Evolutionary conservation across 2,113 vertebrate genomes (phyloP).

Genomic region (Hystrix cristata): DNA sequence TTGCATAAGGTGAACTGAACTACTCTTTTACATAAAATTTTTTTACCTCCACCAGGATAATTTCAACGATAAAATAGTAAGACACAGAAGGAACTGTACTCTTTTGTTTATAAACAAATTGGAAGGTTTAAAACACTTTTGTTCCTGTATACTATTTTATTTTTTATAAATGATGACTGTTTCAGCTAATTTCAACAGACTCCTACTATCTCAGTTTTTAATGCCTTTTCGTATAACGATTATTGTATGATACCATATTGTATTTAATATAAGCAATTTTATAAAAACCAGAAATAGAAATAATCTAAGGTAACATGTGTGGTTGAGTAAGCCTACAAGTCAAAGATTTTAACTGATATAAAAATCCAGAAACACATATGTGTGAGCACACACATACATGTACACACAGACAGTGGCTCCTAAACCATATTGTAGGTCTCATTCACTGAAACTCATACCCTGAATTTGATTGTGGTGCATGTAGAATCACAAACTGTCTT

Average conservation of each 20-base stretch:
- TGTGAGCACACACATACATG: neutral
- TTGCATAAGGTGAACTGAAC: neutral
- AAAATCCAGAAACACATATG: neutral
- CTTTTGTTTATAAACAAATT: neutral
- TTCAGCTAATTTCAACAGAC: conserved; percentile 64
- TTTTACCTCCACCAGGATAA: neutral
- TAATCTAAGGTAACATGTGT: neutral
- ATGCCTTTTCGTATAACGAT: conserved; percentile 44
- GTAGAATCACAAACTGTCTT: too few species aligned
- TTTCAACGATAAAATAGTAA: conserved; percentile 46
- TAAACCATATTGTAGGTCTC: neutral
- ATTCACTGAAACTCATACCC: neutral
- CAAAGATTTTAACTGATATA: neutral
- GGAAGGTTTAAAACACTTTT: conserved; percentile 29
- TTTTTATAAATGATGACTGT: conserved; percentile 32
- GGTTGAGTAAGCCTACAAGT: neutral
- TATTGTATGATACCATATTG: neutral
- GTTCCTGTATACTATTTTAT: conserved; percentile 48
- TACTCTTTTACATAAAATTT: neutral
- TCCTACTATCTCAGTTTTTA: conserved; percentile 29
- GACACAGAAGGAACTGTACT: neutral
- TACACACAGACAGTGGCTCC: neutral
- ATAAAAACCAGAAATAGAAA: conserved; percentile 32
- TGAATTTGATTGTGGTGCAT: neutral
- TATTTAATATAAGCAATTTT: conserved; percentile 43